phyloP scores from a whole-genome alignment of 2,888 invertebrate genomes.

The Myopa tessellatipennis region DNA sequence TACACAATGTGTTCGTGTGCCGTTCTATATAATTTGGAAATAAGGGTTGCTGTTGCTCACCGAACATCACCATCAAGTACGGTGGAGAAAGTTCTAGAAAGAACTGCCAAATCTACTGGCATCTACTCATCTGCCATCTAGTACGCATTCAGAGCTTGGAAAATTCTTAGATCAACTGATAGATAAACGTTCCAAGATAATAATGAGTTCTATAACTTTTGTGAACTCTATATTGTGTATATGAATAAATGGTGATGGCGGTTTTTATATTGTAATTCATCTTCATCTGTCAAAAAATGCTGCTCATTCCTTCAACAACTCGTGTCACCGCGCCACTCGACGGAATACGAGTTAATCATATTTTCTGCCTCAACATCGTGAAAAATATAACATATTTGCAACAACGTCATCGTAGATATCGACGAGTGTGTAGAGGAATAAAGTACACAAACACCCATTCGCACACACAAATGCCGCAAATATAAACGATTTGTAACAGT shows the following conservation, averaged over 20 bases:
- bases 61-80: slow-evolving; percentile 23
- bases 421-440: not conserved
- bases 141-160: too few species aligned
- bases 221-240: not conserved
- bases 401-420: slow-evolving; percentile 13
- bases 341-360: slow-evolving; percentile 6
- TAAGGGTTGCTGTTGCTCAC: slow-evolving; percentile 30
- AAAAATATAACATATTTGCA: slow-evolving; percentile 40
- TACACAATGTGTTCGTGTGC: not conserved
- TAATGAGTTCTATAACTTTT: too few species aligned
- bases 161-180: not conserved
- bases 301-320: not conserved
- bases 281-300: too few species aligned
- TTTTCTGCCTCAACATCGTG: slow-evolving; percentile 8
- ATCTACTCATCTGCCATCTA: too few species aligned
- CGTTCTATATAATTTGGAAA: slow-evolving; percentile 1
- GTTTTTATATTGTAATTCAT: too few species aligned
- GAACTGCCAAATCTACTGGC: not conserved
- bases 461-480: slow-evolving; percentile 20
- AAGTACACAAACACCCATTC: slow-evolving; percentile 6
- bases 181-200: too few species aligned
- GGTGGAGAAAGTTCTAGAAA: not conserved
- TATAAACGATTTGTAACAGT: slow-evolving; percentile 41
- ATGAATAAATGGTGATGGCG: too few species aligned
- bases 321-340: slow-evolving; percentile 25